Percentiles rank a stretch among this genome's conserved stretches.
phyloP scores from a whole-genome alignment of 2,113 vertebrate species.

The Anser cygnoides region DNA sequence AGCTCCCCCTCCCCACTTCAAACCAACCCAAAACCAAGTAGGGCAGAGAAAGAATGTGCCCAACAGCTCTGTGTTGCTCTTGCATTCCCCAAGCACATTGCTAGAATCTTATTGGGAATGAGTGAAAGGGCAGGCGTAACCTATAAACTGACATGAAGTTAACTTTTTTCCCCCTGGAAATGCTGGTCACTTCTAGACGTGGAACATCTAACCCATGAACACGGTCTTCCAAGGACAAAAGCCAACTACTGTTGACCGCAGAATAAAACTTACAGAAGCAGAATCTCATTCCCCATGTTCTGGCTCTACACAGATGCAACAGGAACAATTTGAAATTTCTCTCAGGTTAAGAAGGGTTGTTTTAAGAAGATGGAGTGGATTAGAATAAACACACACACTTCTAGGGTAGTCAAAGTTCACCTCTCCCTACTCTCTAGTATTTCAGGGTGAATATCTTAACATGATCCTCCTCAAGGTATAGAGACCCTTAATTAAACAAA shows the following conservation, averaged over 20 bases:
- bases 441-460: neutral
- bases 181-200: neutral
- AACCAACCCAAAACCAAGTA: neutral
- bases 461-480: neutral
- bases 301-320: fast-evolving
- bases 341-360: neutral
- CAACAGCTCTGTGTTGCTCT: neutral
- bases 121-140: neutral
- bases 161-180: neutral
- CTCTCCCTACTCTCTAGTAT: neutral
- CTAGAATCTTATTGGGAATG: neutral
- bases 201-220: neutral
- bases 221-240: neutral
- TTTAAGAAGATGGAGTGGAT: neutral
- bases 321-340: neutral
- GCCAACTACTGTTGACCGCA: fast-evolving
- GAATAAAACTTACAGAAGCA: neutral
- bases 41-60: neutral
- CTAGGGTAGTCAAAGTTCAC: neutral
- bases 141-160: neutral
- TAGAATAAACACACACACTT: neutral
- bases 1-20: fast-evolving
- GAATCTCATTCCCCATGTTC: neutral
- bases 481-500: neutral
- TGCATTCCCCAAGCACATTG: neutral